Percentiles rank a stretch among this genome's conserved stretches.
These are phyloP conservation scores for Platyrinchus mystaceus DNA, from an alignment of 2,797 vertebrate species.

Conservation along the genomic window DNA sequence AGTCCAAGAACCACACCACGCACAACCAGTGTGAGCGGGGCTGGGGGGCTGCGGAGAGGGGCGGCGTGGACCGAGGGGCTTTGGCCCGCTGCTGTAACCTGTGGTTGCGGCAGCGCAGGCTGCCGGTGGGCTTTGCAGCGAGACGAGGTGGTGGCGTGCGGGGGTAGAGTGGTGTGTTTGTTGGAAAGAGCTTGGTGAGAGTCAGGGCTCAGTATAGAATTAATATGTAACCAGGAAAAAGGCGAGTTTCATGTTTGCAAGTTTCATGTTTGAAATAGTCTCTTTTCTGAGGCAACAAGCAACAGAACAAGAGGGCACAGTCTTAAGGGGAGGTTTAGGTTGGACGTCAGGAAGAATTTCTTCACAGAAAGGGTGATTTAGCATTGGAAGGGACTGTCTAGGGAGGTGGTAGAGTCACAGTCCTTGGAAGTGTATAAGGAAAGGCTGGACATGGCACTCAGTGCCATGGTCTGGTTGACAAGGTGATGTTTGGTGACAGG, in stretches of 20 bases:
- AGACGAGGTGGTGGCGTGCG: neutral
- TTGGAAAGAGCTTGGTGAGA: fast-evolving
- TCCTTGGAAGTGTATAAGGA: too few relatives aligned
- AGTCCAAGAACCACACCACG: conserved; percentile 99
- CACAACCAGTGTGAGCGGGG: conserved; percentile 95
- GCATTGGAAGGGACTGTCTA: neutral
- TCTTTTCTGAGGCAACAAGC: neutral
- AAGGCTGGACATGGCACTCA: fast-evolving
- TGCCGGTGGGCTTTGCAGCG: too few relatives aligned
- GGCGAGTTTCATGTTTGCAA: fast-evolving
- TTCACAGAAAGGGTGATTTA: fast-evolving
- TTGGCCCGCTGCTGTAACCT: too few relatives aligned
- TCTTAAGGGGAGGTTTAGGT: fast-evolving
- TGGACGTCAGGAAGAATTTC: neutral
- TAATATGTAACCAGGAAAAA: fast-evolving
- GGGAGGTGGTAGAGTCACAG: neutral
- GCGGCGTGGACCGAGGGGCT: neutral
- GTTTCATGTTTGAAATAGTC: fast-evolving
- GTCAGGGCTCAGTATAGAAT: fast-evolving
- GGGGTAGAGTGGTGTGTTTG: neutral
- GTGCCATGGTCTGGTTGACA: neutral
- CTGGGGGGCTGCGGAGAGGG: neutral
- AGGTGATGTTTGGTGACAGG: too few relatives aligned
- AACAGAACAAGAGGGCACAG: fast-evolving
- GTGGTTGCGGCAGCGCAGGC: too few relatives aligned